phyloP scores from a whole-genome alignment of 2,888 invertebrate genomes.

The Folsomia manolachei region DNA sequence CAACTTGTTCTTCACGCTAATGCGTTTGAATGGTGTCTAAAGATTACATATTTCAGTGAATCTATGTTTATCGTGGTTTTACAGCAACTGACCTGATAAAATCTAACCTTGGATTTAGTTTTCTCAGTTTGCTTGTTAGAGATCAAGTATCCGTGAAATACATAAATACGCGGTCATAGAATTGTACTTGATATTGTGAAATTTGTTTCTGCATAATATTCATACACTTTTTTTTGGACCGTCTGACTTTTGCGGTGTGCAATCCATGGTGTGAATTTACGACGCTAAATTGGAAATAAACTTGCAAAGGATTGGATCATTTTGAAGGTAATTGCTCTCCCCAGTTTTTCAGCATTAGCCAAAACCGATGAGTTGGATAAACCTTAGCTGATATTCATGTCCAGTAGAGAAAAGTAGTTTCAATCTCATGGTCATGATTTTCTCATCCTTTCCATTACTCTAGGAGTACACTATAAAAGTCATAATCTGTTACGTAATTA shows the following conservation, averaged over 20 bases:
- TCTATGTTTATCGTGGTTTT: not conserved
- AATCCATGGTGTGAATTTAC: not conserved
- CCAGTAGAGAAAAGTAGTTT: not conserved
- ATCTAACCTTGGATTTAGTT: not conserved
- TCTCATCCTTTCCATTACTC: not conserved
- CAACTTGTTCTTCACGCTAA: not conserved
- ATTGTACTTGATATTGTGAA: too few species aligned
- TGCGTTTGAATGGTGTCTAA: constrained; percentile 4
- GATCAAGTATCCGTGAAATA: not conserved
- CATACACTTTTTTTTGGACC: too few species aligned
- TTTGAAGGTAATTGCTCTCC: not conserved
- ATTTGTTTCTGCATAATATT: not conserved
- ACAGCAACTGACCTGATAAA: constrained; percentile 6
- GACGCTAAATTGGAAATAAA: not conserved
- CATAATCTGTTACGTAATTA: constrained; percentile 5
- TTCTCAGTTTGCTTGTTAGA: not conserved
- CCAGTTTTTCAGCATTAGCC: not conserved
- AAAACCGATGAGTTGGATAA: not conserved
- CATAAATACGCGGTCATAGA: not conserved
- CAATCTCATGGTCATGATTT: not conserved
- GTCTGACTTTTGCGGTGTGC: too few species aligned
- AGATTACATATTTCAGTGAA: too few species aligned
- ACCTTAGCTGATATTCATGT: not conserved
- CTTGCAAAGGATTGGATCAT: not conserved
- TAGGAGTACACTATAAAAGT: not conserved